Conservation (phyloP, 2,113 vertebrate genomes). For the Seriola dumerili region DNA sequence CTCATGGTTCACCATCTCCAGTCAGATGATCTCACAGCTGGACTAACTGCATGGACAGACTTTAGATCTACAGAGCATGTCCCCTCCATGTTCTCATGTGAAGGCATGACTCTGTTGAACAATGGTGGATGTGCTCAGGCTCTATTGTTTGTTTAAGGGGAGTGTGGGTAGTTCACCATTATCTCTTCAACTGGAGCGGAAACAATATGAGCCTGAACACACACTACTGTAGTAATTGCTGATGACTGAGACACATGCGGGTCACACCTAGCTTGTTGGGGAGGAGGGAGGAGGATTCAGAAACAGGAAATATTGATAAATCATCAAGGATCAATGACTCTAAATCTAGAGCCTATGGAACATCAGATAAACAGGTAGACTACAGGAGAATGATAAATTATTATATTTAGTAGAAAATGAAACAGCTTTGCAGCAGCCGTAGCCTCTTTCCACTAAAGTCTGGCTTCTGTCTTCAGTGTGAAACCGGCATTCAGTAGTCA, state of each 20-base stretch:
- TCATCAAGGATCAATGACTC: too few species aligned
- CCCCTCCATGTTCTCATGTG: background rate
- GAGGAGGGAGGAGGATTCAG: too few species aligned
- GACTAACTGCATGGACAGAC: too few species aligned
- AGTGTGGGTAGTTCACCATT: slow-evolving; percentile 43
- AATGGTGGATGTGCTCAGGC: slow-evolving; percentile 37
- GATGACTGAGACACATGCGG: slow-evolving; percentile 55
- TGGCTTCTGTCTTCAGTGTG: too few species aligned
- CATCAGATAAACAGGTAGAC: too few species aligned
- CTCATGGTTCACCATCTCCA: background rate
- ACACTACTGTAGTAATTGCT: slow-evolving; percentile 37
- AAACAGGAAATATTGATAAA: too few species aligned
- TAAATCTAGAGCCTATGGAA: too few species aligned
- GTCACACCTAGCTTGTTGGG: slow-evolving; percentile 19
- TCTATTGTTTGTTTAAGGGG: slow-evolving; percentile 61
- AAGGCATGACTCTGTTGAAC: slow-evolving; percentile 17
- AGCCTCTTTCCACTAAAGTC: too few species aligned
- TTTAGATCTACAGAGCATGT: background rate
- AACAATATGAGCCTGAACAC: slow-evolving; percentile 47
- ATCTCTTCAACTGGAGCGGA: slow-evolving; percentile 54
- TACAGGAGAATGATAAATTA: too few species aligned
- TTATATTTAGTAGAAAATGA: too few species aligned
- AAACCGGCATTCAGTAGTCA: too few species aligned
- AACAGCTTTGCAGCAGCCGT: too few species aligned
- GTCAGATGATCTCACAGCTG: background rate